Conservation (phyloP, 2,113 vertebrate species). For the Oceanodroma tethys region DNA sequence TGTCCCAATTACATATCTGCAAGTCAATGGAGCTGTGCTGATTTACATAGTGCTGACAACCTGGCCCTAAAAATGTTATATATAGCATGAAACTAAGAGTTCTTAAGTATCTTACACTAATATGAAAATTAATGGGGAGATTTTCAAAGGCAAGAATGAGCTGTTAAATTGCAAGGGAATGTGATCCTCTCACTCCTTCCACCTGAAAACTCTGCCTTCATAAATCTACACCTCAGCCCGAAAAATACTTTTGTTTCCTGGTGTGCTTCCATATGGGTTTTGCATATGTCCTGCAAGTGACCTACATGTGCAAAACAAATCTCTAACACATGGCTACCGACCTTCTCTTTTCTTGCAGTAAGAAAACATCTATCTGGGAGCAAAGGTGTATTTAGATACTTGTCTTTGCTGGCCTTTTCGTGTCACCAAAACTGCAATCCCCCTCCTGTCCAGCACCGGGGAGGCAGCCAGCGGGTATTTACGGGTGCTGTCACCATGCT, state of each 20-base stretch:
- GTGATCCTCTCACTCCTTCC: neutral
- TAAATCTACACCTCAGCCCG: neutral
- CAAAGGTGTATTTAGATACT: neutral
- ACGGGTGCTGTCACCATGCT: neutral
- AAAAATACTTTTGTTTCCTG: neutral
- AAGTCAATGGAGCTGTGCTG: conserved; percentile 24
- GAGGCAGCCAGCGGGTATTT: neutral
- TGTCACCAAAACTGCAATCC: neutral
- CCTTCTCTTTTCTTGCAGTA: neutral
- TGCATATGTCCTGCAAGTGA: neutral
- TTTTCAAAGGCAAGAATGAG: neutral
- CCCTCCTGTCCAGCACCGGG: neutral
- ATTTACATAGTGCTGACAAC: conserved; percentile 47
- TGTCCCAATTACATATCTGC: conserved; percentile 37
- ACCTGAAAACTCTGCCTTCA: neutral
- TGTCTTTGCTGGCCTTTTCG: neutral
- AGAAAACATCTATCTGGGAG: neutral
- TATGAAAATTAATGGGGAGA: conserved; percentile 15
- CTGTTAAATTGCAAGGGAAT: neutral
- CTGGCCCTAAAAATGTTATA: neutral
- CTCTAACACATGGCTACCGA: no score
- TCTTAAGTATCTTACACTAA: conserved; percentile 6
- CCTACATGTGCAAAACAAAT: neutral
- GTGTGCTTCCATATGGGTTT: neutral
- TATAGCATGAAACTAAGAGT: neutral